These are phyloP conservation scores for Coregonus clupeaformis DNA, from an alignment of 2,113 vertebrate genomes.

Conservation along the genomic window DNA sequence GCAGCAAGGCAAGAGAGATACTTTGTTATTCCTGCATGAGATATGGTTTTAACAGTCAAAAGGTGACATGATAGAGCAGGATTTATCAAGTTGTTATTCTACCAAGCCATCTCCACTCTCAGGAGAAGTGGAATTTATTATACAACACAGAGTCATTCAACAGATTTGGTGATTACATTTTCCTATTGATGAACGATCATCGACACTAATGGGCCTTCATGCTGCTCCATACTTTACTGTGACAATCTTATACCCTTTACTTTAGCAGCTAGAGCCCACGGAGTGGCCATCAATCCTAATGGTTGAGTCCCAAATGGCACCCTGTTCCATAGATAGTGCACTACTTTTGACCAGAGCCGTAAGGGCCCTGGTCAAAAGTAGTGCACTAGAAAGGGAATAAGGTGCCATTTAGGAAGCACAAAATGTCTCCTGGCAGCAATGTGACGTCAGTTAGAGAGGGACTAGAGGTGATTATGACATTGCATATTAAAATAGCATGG, in stretches of 20 bases:
- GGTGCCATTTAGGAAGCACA: too few species aligned
- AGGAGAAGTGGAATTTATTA: background rate
- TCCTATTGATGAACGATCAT: conserved; percentile 5
- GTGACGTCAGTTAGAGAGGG: background rate
- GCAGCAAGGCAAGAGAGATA: background rate
- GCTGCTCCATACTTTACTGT: conserved; percentile 24
- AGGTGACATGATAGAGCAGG: background rate
- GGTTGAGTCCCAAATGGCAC: too few species aligned
- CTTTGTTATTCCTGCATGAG: background rate
- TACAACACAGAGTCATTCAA: background rate
- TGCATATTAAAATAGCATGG: background rate
- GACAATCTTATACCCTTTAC: conserved; percentile 14
- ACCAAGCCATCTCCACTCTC: background rate
- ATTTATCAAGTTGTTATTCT: background rate
- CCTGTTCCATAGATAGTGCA: too few species aligned
- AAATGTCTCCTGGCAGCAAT: conserved; percentile 5
- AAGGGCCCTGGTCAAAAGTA: too few species aligned
- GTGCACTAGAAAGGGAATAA: too few species aligned
- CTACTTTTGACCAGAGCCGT: too few species aligned
- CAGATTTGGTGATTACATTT: too few species aligned
- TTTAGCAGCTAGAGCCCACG: conserved; percentile 7
- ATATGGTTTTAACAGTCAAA: background rate
- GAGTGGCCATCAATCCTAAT: conserved; percentile 7
- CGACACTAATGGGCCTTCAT: conserved; percentile 8
- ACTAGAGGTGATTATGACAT: background rate